Conservation (phyloP, 2,888 invertebrate species). For the Carpatolechia fugitivella region DNA sequence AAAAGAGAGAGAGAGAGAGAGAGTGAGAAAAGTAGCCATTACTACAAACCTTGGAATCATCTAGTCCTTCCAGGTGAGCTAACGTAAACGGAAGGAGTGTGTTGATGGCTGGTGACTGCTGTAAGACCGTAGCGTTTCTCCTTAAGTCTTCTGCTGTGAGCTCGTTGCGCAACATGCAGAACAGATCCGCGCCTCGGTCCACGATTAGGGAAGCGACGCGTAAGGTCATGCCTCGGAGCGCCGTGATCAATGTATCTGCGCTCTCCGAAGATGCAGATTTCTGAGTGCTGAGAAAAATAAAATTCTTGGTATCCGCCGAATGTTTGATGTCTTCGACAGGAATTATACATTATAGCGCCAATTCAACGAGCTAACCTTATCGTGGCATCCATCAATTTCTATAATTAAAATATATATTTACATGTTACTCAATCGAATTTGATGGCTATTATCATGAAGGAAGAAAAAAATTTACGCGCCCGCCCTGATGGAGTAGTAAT, state of each 20-base stretch:
- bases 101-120: slow-evolving; percentile 81
- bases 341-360: no score
- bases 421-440: no score
- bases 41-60: slow-evolving; percentile 87
- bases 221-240: slow-evolving; percentile 76
- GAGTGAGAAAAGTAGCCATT: not conserved
- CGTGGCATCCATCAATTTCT: no score
- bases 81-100: slow-evolving; percentile 90
- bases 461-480: no score
- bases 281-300: slow-evolving; percentile 32
- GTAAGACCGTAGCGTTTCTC: slow-evolving; percentile 52
- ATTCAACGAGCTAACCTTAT: no score
- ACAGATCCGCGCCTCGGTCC: slow-evolving; percentile 86
- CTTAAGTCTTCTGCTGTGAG: slow-evolving; percentile 70
- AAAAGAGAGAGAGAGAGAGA: no score
- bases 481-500: no score
- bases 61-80: slow-evolving; percentile 89
- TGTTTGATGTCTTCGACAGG: no score
- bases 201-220: slow-evolving; percentile 88
- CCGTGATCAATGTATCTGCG: slow-evolving; percentile 44
- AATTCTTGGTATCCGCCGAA: no score
- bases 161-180: slow-evolving; percentile 87
- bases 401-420: no score
- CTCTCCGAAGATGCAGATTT: slow-evolving; percentile 42
- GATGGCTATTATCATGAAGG: no score